These are phyloP conservation scores for Chiropotes sagulatus DNA, from an alignment of 2,797 vertebrate species.

Conservation along the genomic window DNA sequence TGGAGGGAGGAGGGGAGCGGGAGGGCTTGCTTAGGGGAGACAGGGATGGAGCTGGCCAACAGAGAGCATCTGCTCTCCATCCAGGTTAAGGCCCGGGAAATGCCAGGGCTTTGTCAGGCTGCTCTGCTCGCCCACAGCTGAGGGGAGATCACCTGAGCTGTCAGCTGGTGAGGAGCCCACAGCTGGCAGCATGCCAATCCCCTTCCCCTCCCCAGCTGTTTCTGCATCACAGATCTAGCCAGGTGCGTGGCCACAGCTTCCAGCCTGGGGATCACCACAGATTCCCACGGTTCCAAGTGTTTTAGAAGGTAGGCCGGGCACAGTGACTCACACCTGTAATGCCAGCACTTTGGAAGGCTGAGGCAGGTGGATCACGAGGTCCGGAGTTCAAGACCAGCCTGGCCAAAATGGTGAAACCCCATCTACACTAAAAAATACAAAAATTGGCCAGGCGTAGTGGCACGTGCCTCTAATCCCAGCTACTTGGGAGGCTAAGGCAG, in stretches of 20 bases:
- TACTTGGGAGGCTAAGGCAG: too few relatives aligned
- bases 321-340: too few relatives aligned
- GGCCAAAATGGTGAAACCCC: too few relatives aligned
- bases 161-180: background rate
- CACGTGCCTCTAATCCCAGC: too few relatives aligned
- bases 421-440: too few relatives aligned
- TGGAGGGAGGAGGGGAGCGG: background rate
- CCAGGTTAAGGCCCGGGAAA: slow-evolving; percentile 38
- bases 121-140: background rate
- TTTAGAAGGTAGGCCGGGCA: background rate
- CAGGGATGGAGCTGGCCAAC: background rate
- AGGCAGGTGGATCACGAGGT: too few relatives aligned
- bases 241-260: rapidly evolving
- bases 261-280: background rate
- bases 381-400: too few relatives aligned
- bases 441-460: too few relatives aligned
- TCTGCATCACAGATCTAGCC: background rate
- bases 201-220: background rate
- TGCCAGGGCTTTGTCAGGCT: background rate
- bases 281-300: background rate
- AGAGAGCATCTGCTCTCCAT: slow-evolving; percentile 12
- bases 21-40: too few relatives aligned
- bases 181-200: background rate
- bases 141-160: background rate
- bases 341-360: too few relatives aligned